Base-by-base conservation (phyloP, 1,140 invertebrate species). In the Heliconius melpomene region DNA sequence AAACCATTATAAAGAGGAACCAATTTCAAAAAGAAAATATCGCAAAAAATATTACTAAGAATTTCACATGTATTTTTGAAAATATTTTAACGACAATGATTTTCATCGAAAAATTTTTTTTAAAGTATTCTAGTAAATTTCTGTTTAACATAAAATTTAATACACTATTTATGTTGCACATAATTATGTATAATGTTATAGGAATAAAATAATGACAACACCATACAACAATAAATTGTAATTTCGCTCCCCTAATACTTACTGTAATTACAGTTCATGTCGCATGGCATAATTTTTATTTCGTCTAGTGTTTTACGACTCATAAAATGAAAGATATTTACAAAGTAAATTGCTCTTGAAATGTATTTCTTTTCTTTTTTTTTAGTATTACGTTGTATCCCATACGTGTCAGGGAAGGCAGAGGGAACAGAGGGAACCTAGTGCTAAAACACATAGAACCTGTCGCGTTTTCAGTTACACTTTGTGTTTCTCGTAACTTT, bases 171-270 rank as follows among this genome's bases (percentile, higher is more conserved):
- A 66, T 66, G 60, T 66, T 66, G 36, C 36, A 72, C 71, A 72
- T 38, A 72, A 72, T 38, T 38, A 38, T 20, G 8, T 38, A 38
- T 72, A 38, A 20, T 72, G 8, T 72, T 72, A n/a, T 26, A 18
- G 2, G 26, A 36, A 72, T 16, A 72, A 72, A 38, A 72, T 38
- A 72, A 66, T 23, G 8, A 72, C 71, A 77, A 80, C 38, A 74
- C 71, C 74, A 75, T 71, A 75, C 78, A 75, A 77, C 78, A 75
- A 82, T 82, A 72, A 80, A 79, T 70, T 78, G 80, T 84, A 83
- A 89, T 88, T 87, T 74, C 83, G 79, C 79, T 82, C 83, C 84
- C 85, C 88, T 83, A 88, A 82, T 88, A 89, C 87, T 89, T 89
- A 87, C 79, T 83, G 78, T 88, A 90, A 89, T 89, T 88, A 83